phyloP scores from a whole-genome alignment of 2,888 invertebrate species.

The Drosophila bunnanda region DNA sequence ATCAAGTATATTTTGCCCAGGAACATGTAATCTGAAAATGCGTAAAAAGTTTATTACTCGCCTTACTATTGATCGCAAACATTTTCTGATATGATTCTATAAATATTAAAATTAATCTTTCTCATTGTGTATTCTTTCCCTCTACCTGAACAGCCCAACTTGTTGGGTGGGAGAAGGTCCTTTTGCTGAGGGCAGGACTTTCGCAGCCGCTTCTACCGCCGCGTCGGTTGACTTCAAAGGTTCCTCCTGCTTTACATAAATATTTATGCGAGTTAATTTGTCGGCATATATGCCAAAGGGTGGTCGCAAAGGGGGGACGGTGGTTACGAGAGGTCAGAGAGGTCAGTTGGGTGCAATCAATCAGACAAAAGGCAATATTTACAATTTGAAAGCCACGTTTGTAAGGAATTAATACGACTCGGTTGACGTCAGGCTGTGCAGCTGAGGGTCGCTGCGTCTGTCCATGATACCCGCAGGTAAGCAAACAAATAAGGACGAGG shows the following conservation, averaged over 20 bases:
- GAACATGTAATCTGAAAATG: not conserved
- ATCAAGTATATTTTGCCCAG: not conserved
- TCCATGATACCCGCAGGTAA: constrained; percentile 51
- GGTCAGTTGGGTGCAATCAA: constrained; percentile 57
- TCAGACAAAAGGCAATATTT: constrained; percentile 72
- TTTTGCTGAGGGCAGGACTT: constrained; percentile 14
- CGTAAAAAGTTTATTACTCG: not conserved
- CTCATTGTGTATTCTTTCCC: not conserved
- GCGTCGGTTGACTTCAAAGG: constrained; percentile 42
- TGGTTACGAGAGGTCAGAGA: too few relatives aligned
- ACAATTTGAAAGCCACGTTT: constrained; percentile 58
- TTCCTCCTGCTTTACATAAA: constrained; percentile 59
- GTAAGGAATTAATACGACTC: constrained; percentile 58
- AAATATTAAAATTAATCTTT: constrained; percentile 5
- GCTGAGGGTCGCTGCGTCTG: constrained; percentile 19
- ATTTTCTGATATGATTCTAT: not conserved
- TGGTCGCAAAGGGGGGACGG: not conserved
- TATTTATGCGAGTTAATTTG: constrained; percentile 76
- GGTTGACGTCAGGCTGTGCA: constrained; percentile 37
- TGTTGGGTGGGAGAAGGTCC: not conserved
- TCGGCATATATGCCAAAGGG: constrained; percentile 48
- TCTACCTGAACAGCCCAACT: not conserved
- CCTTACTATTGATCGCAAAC: not conserved
- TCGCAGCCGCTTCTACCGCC: constrained; percentile 25
- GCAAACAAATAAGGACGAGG: constrained; percentile 41